A percentile compares a stretch with the other conserved stretches of the same genome.
Conservation (phyloP, 2,113 vertebrate species). For the Oostethus manadensis region DNA sequence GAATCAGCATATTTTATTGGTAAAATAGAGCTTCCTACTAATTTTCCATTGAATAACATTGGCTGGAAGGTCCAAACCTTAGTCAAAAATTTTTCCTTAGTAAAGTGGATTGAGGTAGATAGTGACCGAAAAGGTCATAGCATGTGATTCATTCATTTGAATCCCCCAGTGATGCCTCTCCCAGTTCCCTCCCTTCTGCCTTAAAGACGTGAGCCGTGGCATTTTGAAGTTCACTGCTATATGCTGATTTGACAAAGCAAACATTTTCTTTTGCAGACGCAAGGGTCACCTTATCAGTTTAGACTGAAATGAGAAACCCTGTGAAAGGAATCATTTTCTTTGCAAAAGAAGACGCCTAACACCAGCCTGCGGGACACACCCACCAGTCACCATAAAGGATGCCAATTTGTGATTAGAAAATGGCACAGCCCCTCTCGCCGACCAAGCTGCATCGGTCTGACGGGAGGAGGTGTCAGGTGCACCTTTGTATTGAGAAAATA, state of each 20-base stretch:
- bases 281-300: neutral
- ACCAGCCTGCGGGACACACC: slow-evolving; percentile 35
- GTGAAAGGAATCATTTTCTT: slow-evolving; percentile 49
- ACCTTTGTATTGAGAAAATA: slow-evolving; percentile 57
- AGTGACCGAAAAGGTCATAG: neutral
- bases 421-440: slow-evolving; percentile 23
- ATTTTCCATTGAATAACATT: neutral
- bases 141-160: neutral
- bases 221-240: neutral
- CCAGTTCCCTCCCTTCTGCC: no score
- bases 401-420: slow-evolving; percentile 52
- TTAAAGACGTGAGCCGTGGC: neutral
- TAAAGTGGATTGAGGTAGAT: neutral
- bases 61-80: neutral
- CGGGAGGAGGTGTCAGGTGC: slow-evolving; percentile 43
- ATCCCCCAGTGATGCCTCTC: neutral
- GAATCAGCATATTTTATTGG: no score
- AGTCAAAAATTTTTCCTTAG: neutral
- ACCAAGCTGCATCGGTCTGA: slow-evolving; percentile 26
- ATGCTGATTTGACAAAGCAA: neutral
- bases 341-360: slow-evolving; percentile 34
- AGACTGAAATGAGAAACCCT: slow-evolving; percentile 34
- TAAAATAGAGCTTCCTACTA: no score
- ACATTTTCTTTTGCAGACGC: slow-evolving; percentile 1
- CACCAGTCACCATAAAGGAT: slow-evolving; percentile 39